These are phyloP conservation scores for Boleophthalmus pectinirostris DNA, from an alignment of 2,113 vertebrate species.

Conservation along the genomic window DNA sequence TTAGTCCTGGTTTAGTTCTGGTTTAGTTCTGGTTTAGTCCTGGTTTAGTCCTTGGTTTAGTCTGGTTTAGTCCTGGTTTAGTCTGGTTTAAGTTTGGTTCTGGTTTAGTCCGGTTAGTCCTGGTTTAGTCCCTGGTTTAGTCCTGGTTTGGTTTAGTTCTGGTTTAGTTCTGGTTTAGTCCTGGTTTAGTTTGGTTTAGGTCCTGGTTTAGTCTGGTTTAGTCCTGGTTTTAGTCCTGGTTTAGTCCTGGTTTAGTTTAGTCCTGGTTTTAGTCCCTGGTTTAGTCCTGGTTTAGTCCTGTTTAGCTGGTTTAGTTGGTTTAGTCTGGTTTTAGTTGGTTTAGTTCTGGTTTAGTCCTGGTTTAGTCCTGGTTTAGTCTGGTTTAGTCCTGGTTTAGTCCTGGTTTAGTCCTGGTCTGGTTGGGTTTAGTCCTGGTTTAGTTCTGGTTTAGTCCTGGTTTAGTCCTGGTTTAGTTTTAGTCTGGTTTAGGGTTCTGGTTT, in stretches of 20 bases:
- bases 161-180: not conserved
- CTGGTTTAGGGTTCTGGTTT: not conserved
- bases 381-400: not conserved
- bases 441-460: not conserved
- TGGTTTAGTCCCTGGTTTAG: not conserved
- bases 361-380: slow-evolving; percentile 1
- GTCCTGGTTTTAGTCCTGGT: not conserved
- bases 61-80: not conserved
- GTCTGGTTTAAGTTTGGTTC: too few species aligned
- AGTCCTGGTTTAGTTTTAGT: not conserved
- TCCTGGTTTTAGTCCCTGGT: not conserved
- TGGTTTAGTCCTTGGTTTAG: too few species aligned
- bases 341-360: not conserved
- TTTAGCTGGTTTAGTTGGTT: not conserved
- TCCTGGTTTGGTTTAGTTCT: not conserved
- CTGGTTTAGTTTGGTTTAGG: not conserved
- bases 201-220: not conserved
- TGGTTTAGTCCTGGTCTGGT: not conserved
- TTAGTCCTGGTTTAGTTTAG: not conserved
- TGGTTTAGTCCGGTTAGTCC: too few species aligned
- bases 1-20: not conserved
- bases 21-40: too few species aligned
- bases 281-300: not conserved
- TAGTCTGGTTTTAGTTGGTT: not conserved
- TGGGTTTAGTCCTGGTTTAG: slow-evolving; percentile 2